Conservation (phyloP, 2,113 vertebrate species). For the Psittacula cyanocephala region DNA sequence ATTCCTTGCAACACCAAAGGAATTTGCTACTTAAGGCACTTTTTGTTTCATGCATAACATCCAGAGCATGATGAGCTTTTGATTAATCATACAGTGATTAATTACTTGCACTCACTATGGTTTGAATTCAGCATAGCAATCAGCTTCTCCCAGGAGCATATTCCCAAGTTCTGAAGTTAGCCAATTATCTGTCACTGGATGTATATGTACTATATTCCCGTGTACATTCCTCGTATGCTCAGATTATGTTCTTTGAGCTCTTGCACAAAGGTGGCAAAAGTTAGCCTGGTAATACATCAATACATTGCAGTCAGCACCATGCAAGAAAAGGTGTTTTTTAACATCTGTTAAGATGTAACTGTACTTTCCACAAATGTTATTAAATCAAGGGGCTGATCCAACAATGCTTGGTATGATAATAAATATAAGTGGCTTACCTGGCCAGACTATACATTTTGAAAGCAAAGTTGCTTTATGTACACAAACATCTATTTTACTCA, state of each 20-base stretch:
- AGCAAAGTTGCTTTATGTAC: background rate
- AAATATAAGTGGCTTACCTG: background rate
- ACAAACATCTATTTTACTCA: background rate
- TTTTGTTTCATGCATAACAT: background rate
- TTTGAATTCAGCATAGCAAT: background rate
- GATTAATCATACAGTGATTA: constrained; percentile 51
- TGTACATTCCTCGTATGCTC: background rate
- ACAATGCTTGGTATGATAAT: background rate
- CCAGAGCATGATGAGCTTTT: background rate
- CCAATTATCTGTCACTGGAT: background rate
- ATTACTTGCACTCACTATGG: background rate
- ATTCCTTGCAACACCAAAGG: background rate
- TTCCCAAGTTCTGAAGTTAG: background rate
- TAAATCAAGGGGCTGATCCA: background rate
- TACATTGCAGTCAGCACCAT: background rate
- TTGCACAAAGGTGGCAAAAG: background rate
- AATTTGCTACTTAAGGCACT: constrained; percentile 1
- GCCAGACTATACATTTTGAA: background rate
- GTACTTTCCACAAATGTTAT: background rate
- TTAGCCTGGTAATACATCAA: background rate
- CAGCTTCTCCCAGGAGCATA: background rate
- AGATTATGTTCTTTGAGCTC: background rate
- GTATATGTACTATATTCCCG: background rate
- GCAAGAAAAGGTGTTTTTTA: background rate
- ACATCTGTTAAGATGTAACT: background rate